phyloP scores from a whole-genome alignment of 2,888 invertebrate genomes.

The Eristalis pertinax region DNA sequence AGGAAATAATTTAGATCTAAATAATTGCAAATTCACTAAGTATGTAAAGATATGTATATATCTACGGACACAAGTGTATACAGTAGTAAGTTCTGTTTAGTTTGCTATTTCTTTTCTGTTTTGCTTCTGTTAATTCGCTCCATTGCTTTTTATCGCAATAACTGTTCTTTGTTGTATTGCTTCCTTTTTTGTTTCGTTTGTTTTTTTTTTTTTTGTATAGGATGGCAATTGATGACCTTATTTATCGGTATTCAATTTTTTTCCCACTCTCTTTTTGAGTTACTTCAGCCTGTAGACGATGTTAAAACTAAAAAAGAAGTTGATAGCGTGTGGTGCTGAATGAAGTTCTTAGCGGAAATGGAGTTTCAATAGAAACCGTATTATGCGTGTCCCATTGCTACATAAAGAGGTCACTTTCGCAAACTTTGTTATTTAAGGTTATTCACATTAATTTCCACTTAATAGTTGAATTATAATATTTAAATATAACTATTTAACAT shows the following conservation, averaged over 20 bases:
- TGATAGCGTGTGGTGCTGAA: constrained; percentile 14
- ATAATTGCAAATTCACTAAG: no score
- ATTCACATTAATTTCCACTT: neutral
- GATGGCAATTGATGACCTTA: constrained; percentile 56
- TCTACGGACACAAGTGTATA: neutral
- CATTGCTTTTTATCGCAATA: constrained; percentile 47
- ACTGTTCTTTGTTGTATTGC: constrained; percentile 50
- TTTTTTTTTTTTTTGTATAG: neutral
- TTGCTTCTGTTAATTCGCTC: constrained; percentile 52
- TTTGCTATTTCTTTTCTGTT: constrained; percentile 32
- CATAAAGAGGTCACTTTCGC: constrained; percentile 28
- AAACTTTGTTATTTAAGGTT: neutral
- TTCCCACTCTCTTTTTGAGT: constrained; percentile 12
- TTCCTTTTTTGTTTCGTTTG: constrained; percentile 4
- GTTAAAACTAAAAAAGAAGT: constrained; percentile 6
- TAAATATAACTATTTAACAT: neutral
- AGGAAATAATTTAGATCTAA: no score
- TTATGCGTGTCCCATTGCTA: constrained; percentile 24
- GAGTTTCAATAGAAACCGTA: constrained; percentile 20
- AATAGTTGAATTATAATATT: constrained; percentile 7
- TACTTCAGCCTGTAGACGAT: constrained; percentile 12
- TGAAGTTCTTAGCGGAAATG: constrained; percentile 38
- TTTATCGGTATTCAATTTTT: constrained; percentile 21
- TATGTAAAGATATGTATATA: neutral
- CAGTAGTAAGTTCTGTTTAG: neutral